Evolutionary conservation across 2,797 vertebrate species (phyloP), one percentile per base, ranked within the genome.

Genomic region (Ciconia nigra): DNA sequence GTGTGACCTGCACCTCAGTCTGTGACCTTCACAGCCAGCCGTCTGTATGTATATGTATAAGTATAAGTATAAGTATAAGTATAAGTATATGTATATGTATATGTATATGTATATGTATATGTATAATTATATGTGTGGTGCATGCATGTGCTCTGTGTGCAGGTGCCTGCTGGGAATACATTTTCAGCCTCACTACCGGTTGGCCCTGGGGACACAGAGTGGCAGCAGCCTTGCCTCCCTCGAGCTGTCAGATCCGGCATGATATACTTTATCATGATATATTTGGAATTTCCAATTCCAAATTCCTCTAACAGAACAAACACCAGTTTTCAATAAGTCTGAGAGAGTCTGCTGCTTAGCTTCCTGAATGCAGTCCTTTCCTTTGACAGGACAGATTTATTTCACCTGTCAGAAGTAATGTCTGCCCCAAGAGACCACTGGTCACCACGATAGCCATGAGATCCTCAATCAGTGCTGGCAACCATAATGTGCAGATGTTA

Each of bases 321-420:
- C 5, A 55, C 4, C 7, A 37, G 3, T 46, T 94, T 76, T 89
- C 67, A 95, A 52, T 16, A 63, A 65, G 31, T 72, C 47, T 71
- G 26, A 91, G 41, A 37, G 66, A 52, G 15, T 77, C 39, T 85
- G 52, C 37, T 81, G 39, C 61, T 90, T 61, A 49, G 5, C 33
- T 67, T 83, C 72, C 44, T 42, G 52, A 73, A 16, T 2, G 9
- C 5, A 57, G 52, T 22, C 16, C 49, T 77, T 70, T 83, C 41
- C 54, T 80, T 83, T 86, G 79, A 70, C 22, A 39, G 37, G 41
- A 62, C 24, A 80, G 42, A 66, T 86, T 94, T 78, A 85, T 89
- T 86, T 69, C 35, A 33, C 52, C 59, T 93, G 18, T 74, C 7
- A 0, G 21, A 84, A 86, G 17, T 61, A 78, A 61, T n/a, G 11